These are phyloP conservation scores for Sebastes dallii DNA, from an alignment of 2,797 vertebrate genomes.

Conservation along the genomic window DNA sequence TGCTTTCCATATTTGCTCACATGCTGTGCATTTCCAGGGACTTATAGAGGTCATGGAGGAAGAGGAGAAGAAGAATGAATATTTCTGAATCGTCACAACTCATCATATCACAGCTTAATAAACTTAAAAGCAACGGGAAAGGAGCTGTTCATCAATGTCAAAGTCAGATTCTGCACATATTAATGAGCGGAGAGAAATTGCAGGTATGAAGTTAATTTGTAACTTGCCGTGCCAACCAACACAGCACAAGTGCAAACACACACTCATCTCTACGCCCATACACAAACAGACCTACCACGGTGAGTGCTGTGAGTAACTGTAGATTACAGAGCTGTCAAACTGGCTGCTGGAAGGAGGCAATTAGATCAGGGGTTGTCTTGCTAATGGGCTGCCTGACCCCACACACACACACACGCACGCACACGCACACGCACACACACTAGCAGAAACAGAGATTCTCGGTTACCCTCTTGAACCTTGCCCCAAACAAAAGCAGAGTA, in stretches of 20 bases:
- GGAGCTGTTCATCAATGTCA: background rate
- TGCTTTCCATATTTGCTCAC: constrained; percentile 36
- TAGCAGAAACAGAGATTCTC: constrained; percentile 22
- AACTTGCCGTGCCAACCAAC: constrained; percentile 24
- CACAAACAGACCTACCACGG: constrained; percentile 44
- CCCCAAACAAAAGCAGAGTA: constrained; percentile 46
- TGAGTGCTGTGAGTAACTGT: constrained; percentile 55
- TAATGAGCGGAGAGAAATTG: background rate
- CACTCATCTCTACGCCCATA: background rate
- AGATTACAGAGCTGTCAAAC: constrained; percentile 75
- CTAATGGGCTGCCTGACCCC: constrained; percentile 71
- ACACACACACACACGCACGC: constrained; percentile 5
- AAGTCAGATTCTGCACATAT: background rate
- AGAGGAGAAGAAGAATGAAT: background rate
- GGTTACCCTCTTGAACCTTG: constrained; percentile 40
- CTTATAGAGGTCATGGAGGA: background rate
- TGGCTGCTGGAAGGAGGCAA: constrained; percentile 62
- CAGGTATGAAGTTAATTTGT: constrained; percentile 54
- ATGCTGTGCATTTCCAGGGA: background rate
- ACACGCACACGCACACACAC: background rate
- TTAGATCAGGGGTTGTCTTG: constrained; percentile 66
- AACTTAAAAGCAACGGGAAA: background rate
- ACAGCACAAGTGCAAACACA: background rate
- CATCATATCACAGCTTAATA: background rate
- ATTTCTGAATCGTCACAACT: background rate